Base-by-base conservation (phyloP, 2,888 invertebrate species). In the Drosophila borborema region DNA sequence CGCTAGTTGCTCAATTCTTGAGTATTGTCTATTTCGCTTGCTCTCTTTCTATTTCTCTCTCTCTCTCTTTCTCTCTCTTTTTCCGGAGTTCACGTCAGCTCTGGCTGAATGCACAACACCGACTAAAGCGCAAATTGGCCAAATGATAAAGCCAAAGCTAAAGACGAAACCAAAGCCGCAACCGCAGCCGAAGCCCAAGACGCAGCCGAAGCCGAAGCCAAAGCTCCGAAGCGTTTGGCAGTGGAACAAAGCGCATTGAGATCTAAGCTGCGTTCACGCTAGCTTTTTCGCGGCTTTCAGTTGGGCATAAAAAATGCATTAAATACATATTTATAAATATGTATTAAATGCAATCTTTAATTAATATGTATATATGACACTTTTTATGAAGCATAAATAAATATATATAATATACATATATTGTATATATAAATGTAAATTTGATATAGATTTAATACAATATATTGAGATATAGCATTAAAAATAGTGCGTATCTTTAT, bases 51-150 rank as follows among this genome's bases (percentile, higher is more conserved):
- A n/a, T n/a, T n/a, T 18, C 31, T 10, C 18, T 31, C n/a, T 34
- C 5, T 51, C 10, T 18, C 31, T 31, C 31, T 18, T 7, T 18
- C 31, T 10, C 18, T 31, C n/a, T 34, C 5, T 51, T 0, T 14
- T 7, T 4, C 28, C 55, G 77, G 77, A 71, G 46, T 61, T 76
- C 77, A 77, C 77, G 77, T 77, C 81, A 77, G 86, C 86, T 85
- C 80, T 80, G 74, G 74, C 80, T 82, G 82, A 85, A 85, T 82
- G 89, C 84, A 58, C 74, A 87, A 82, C 76, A 82, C 86, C 74
- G 90, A 86, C 90, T 88, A 63, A 78, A 31, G 79, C 81, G 49
- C 63, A 20, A 73, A 63, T 56, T 53, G 49, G 49, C 64, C 63
- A 64, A 61, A 51, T 61, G 80, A 75, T 80, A 68, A 80, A 75